A percentile compares a stretch with the other conserved stretches of the same genome.
Evolutionary conservation across 2,888 invertebrate species (phyloP).

Genomic region (Habroteleia sp.): DNA sequence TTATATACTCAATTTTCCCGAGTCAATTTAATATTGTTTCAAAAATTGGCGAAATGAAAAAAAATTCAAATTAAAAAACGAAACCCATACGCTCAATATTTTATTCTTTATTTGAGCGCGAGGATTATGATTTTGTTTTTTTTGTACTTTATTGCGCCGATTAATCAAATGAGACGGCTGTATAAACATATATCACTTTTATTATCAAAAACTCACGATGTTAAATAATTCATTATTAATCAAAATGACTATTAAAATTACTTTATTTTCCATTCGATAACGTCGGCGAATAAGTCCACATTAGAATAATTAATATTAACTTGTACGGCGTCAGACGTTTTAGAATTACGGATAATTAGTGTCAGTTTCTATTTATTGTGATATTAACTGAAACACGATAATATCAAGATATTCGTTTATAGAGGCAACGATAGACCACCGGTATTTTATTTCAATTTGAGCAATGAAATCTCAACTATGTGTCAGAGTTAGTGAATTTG

Average conservation of each 20-base stretch:
- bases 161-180: conserved; percentile 59
- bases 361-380: conserved; percentile 63
- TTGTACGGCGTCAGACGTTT: conserved; percentile 30
- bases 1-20: too few relatives aligned
- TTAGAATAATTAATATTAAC: conserved; percentile 47
- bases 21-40: too few relatives aligned
- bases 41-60: too few relatives aligned
- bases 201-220: conserved; percentile 49
- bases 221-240: conserved; percentile 57
- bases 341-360: conserved; percentile 54
- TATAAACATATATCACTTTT: conserved; percentile 55
- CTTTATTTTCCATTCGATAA: conserved; percentile 50
- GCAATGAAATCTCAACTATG: conserved; percentile 61
- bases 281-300: conserved; percentile 28
- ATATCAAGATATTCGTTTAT: conserved; percentile 59
- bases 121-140: too few relatives aligned
- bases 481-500: conserved; percentile 59
- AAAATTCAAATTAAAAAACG: too few relatives aligned
- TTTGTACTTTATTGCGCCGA: too few relatives aligned
- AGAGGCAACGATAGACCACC: conserved; percentile 65
- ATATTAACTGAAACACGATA: conserved; percentile 63
- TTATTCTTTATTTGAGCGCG: too few relatives aligned
- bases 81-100: too few relatives aligned
- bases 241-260: conserved; percentile 50
- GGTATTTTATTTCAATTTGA: conserved; percentile 59